Evolutionary conservation across 2,113 vertebrate genomes (phyloP).

Genomic region (Naja naja): DNA sequence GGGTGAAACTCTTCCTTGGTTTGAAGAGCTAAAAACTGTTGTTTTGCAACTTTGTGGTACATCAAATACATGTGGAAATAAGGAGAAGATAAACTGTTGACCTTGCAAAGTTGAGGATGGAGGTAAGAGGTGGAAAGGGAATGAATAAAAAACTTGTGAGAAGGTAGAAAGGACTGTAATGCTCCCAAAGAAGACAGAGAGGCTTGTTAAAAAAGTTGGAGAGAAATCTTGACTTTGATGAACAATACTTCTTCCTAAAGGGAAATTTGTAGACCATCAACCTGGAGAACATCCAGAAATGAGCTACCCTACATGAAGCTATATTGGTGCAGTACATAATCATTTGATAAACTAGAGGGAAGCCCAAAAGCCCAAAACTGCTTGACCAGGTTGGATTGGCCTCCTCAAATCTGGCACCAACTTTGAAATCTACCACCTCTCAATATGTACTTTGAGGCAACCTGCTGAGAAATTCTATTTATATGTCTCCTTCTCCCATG

Average conservation of each 20-base stretch:
- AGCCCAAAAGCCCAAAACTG: not conserved
- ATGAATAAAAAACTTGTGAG: not conserved
- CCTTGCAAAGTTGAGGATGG: conserved; percentile 48
- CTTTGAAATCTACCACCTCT: not conserved
- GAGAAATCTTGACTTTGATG: not conserved
- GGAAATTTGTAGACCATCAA: not conserved
- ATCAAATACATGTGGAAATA: conserved; percentile 34
- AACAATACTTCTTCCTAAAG: not conserved
- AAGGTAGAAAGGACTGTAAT: not conserved
- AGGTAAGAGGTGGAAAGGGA: not conserved
- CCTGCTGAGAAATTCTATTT: not conserved
- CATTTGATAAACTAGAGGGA: not conserved
- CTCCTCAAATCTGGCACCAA: too few species aligned
- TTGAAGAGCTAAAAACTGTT: conserved; percentile 21
- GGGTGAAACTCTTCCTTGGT: conserved; percentile 33
- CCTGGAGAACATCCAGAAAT: not conserved
- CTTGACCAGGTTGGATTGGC: not conserved
- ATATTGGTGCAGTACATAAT: not conserved
- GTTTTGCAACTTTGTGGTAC: conserved; percentile 12
- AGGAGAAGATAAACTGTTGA: conserved; percentile 28
- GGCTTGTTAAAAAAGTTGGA: not conserved
- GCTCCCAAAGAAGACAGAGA: not conserved
- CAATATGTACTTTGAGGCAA: not conserved
- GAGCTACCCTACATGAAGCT: not conserved
- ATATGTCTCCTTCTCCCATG: not conserved